Evolutionary conservation across 2,888 invertebrate genomes (phyloP).

Genomic region (Charanyca ferruginea): DNA sequence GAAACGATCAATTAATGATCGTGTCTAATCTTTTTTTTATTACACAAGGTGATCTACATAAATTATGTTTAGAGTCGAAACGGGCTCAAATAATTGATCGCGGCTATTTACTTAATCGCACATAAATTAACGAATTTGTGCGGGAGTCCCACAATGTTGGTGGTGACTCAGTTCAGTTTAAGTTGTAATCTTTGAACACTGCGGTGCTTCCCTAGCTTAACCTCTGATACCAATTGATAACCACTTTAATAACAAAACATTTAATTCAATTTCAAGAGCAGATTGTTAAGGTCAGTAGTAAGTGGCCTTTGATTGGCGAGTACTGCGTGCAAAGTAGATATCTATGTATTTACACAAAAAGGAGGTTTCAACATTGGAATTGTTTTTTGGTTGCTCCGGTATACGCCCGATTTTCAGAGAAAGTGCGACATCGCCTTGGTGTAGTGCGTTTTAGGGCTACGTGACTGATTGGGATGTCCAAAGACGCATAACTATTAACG

Average conservation of each 20-base stretch:
- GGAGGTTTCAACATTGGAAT: no score
- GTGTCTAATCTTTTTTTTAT: neutral
- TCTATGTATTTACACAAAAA: neutral
- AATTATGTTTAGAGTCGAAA: neutral
- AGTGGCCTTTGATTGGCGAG: constrained; percentile 16
- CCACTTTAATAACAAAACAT: constrained; percentile 31
- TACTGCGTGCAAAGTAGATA: neutral
- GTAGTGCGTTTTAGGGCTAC: no score
- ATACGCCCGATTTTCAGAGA: no score
- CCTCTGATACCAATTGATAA: constrained; percentile 17
- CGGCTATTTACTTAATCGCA: constrained; percentile 2
- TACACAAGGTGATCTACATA: neutral
- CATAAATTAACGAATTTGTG: constrained; percentile 1
- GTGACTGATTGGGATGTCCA: no score
- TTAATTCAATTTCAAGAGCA: constrained; percentile 30
- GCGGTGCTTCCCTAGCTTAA: constrained; percentile 18
- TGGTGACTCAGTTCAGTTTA: constrained; percentile 17
- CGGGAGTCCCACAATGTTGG: constrained; percentile 12
- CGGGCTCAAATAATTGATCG: neutral
- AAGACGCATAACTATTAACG: no score
- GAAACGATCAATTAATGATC: neutral
- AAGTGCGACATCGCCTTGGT: no score
- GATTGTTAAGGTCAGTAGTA: constrained; percentile 5
- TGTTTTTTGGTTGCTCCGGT: no score
- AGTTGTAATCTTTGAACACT: neutral